Conservation (phyloP, 2,797 vertebrate species). For the Xiphorhynchus erythropygius region DNA sequence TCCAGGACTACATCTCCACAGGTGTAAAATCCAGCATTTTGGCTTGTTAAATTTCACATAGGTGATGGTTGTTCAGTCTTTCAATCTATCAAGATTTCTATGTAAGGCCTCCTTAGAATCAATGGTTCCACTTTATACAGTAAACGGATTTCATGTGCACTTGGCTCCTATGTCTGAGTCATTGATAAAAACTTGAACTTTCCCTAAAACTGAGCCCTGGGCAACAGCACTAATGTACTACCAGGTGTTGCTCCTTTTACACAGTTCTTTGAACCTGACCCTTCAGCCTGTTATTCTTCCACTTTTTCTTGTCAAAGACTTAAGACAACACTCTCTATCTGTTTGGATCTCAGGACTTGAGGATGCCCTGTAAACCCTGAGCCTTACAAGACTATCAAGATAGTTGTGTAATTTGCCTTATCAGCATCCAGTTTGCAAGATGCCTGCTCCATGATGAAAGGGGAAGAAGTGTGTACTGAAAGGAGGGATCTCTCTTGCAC, state of each 20-base stretch:
- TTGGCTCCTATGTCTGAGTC: not conserved
- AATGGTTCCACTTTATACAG: not conserved
- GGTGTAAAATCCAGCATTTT: not conserved
- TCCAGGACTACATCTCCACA: not conserved
- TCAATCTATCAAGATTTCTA: not conserved
- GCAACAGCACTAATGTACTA: not conserved
- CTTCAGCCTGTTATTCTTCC: accelerated
- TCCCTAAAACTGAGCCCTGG: not conserved
- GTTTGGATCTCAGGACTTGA: not conserved
- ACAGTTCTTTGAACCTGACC: not conserved
- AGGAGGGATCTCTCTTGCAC: not conserved
- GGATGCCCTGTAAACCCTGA: not conserved
- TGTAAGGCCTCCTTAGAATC: not conserved
- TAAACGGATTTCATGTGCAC: not conserved
- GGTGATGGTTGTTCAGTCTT: not conserved
- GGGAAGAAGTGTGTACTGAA: accelerated
- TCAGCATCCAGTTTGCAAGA: not conserved
- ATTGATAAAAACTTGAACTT: not conserved
- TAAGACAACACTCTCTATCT: not conserved
- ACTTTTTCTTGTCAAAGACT: not conserved
- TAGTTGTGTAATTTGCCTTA: not conserved
- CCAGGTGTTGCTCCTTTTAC: not conserved
- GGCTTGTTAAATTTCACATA: not conserved
- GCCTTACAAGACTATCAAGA: not conserved
- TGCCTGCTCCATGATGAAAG: not conserved